These are phyloP conservation scores for Eupithecia vulgata DNA, from an alignment of 2,888 invertebrate genomes.

Conservation along the genomic window DNA sequence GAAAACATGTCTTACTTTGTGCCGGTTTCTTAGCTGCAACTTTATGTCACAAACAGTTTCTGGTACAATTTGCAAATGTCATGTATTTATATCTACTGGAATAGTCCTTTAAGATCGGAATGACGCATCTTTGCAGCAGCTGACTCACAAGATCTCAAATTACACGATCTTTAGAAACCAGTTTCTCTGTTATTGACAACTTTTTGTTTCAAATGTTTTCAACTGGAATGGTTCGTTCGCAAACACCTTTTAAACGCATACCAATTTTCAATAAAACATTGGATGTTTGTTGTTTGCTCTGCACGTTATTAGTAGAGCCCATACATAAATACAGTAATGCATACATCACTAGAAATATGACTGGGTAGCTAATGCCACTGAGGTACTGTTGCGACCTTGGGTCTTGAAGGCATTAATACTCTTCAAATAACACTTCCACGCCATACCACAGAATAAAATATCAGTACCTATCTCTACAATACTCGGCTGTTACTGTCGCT, in stretches of 20 bases:
- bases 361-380: background rate
- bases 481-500: constrained; percentile 9
- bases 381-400: constrained; percentile 22
- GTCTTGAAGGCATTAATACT: constrained; percentile 19
- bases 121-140: constrained; percentile 24
- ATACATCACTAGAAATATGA: background rate
- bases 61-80: constrained; percentile 14
- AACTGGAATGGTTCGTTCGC: background rate
- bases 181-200: background rate
- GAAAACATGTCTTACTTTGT: constrained; percentile 8
- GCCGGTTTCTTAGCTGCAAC: background rate
- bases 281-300: background rate
- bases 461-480: background rate
- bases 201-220: constrained; percentile 1
- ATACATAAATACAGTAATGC: background rate
- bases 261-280: background rate
- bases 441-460: constrained; percentile 7
- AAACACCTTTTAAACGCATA: constrained; percentile 4
- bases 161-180: constrained; percentile 16
- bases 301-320: background rate
- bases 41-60: constrained; percentile 16
- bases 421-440: constrained; percentile 19
- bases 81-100: constrained; percentile 8
- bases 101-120: constrained; percentile 10
- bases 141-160: constrained; percentile 13